Evolutionary conservation across 2,113 vertebrate species (phyloP), one percentile per base, ranked within the genome.

Genomic region (Gadus macrocephalus): DNA sequence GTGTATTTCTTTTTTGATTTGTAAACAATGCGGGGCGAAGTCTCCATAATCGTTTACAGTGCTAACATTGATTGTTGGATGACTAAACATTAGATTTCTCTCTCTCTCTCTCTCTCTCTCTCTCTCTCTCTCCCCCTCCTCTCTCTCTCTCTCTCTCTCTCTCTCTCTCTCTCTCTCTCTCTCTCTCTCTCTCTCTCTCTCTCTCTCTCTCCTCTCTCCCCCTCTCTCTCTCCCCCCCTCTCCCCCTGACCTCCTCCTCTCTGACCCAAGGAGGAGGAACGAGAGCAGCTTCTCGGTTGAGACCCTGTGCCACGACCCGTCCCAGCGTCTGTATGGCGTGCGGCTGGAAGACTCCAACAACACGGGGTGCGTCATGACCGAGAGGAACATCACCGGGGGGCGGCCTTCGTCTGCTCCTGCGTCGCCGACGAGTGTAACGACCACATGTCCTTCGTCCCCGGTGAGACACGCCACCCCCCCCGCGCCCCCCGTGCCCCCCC

Each of bases 371-470:
- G 75, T 92, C 4, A 98, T 98, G 96, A 96, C 91, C 81, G 92
- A 95, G 78, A 95, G 88, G 67, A 94, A 95, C 78, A 88, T 83
- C 0, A 81, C 81, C 0, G 90, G 80, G 0, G 94, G 92, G 42
- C 86, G 22, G 92, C 95, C 80, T 93, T 92, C 66, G 90, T 98
- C 85, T 98, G 96, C 69, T 94, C 95, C 83, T 98, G 96, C 66
- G 89, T 15, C 0, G 78, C 73, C 0, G 94, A 94, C 0, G 95
- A 96, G 82, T 98, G 96, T 74, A 98, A 97, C 3, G 85, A 94
- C 66, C 0, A 80, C 0, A 82, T 96, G 55, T 63, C 88, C 62
- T 97, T 97, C 83, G 77, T 86, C 2, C 63, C 90, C 75, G 88
- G 95, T 96, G 81, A 84, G 93, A 49, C 42, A 7, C 8, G 8